Conservation (phyloP, 64 coral and sea anemone species). For the Cladopsammia gracilis region DNA sequence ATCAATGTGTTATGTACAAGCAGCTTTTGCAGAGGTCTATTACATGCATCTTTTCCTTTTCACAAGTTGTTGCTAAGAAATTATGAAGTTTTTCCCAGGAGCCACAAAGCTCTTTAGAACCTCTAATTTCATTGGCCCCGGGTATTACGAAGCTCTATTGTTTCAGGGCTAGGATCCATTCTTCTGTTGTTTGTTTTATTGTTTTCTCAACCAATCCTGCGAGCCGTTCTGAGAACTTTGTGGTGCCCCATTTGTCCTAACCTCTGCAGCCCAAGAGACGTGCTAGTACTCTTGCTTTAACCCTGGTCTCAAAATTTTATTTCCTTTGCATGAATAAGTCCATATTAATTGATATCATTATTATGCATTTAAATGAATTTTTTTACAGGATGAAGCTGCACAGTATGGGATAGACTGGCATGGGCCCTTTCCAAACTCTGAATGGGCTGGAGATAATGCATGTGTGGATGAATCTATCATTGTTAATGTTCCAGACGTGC, state of each 20-base stretch:
- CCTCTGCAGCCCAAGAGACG: no score
- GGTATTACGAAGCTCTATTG: no score
- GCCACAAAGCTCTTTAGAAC: no score
- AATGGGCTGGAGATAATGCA: slow-evolving; percentile 40
- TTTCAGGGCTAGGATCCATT: no score
- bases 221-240: no score
- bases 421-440: slow-evolving; percentile 46
- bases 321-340: slow-evolving; percentile 15
- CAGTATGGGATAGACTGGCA: slow-evolving; percentile 47
- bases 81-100: no score
- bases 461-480: slow-evolving; percentile 19
- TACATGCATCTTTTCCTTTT: background rate
- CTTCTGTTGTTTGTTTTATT: no score
- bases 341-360: slow-evolving; percentile 4
- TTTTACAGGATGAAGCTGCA: slow-evolving; percentile 39
- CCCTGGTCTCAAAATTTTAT: background rate
- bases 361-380: background rate
- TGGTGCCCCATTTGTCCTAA: no score
- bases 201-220: no score
- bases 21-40: background rate
- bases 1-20: no score
- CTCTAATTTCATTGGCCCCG: no score
- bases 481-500: background rate
- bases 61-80: background rate
- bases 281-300: background rate